phyloP scores from a whole-genome alignment of 92 coral and sea anemone species.

The Phymanthus crucifer region DNA sequence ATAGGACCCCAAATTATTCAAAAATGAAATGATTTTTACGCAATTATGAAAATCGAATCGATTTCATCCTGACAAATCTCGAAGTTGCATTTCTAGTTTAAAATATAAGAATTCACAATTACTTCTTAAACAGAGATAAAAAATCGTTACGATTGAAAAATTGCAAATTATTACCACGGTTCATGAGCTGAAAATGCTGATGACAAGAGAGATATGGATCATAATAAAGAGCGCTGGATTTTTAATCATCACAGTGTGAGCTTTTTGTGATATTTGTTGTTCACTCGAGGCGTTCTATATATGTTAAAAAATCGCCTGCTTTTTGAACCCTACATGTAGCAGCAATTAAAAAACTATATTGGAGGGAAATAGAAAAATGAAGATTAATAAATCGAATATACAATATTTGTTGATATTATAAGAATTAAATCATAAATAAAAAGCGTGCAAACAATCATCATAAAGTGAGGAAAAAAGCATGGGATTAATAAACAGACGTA shows the following conservation, averaged over 20 bases:
- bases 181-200: neutral
- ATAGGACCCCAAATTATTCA: neutral
- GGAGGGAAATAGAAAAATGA: neutral
- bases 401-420: no score
- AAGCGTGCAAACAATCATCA: no score
- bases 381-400: no score
- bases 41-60: neutral
- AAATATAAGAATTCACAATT: neutral
- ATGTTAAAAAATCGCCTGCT: neutral
- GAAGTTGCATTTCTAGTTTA: neutral
- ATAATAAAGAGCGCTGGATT: neutral
- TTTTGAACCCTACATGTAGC: neutral
- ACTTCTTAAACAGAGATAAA: neutral
- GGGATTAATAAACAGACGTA: no score
- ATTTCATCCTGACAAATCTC: neutral
- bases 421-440: no score
- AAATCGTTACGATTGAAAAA: neutral
- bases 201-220: neutral
- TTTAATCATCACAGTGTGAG: neutral
- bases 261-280: neutral
- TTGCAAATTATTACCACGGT: neutral
- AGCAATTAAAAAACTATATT: no score
- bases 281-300: neutral
- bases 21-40: neutral
- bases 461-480: no score